Evolutionary conservation across 2,797 vertebrate species (phyloP), one percentile per base, ranked within the genome.

Genomic region (Melanotaenia parkinsoni): DNA sequence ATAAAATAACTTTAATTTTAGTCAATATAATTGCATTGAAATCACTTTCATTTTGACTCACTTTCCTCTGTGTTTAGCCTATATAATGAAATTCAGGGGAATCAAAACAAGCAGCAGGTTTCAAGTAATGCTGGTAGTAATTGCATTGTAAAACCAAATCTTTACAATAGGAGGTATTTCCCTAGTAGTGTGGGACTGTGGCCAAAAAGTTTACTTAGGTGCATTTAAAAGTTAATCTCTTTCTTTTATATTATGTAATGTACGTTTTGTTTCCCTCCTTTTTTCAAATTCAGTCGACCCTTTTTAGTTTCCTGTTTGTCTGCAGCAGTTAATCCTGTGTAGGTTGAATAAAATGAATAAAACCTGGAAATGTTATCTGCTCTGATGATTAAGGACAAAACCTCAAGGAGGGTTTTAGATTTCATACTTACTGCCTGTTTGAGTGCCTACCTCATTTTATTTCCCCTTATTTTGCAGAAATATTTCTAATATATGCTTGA

Each of bases 131-230:
- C 53, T 54, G 35, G 58, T 53, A 57, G 65, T 57, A 50, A 77
- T 82, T 85, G 73, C 40, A 62, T 22, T 69, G 33, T 37, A 54
- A 83, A 86, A 56, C 40, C 54, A 85, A 86, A 56, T 26, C 53
- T 14, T 24, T 28, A 87, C 56, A 80, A 79, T 32, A 22, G 0
- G 22, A 45, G n/a, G 50, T 71, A 51, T 80, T 85, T 72, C 38
- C 0, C n/a, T 38, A 10, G 62, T 67, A 60, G 35, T 65, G 20
- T 62, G 10, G 58, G 56, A 70, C 20, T 70, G 2, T 57, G 50
- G 62, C 38, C 45, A 76, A 74, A 65, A 82, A 13, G 51, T 50
- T 74, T 58, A 75, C 8, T 56, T 8, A 57, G 40, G 24, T 60
- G 16, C 71, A 70, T 56, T 51, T 22, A n/a, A 59, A 71, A 82